A percentile compares a stretch with the other conserved stretches of the same genome.
Conservation (phyloP, 2,888 invertebrate genomes). For the Mactromeris polynyma region DNA sequence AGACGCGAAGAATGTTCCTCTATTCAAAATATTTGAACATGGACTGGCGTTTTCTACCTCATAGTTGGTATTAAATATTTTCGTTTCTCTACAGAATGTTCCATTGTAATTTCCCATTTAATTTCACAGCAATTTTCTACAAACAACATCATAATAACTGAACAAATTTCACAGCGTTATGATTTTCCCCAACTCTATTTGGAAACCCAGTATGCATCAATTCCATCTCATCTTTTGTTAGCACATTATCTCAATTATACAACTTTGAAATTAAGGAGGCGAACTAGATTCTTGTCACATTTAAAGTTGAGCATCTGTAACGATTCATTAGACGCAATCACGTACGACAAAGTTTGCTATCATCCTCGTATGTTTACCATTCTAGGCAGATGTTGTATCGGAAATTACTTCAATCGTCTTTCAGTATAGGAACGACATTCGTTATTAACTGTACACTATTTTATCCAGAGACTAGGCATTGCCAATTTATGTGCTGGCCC, state of each 20-base stretch:
- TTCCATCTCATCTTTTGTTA: too few relatives aligned
- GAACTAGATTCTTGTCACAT: background rate
- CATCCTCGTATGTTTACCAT: conserved; percentile 42
- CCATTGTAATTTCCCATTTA: too few relatives aligned
- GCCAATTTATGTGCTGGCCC: conserved; percentile 48
- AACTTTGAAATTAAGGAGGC: background rate
- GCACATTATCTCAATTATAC: background rate
- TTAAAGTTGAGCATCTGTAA: conserved; percentile 23
- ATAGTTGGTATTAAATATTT: too few relatives aligned
- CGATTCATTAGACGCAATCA: conserved; percentile 40
- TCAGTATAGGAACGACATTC: conserved; percentile 42
- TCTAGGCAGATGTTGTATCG: conserved; percentile 41
- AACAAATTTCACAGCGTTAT: too few relatives aligned
- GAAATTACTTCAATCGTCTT: conserved; percentile 53
- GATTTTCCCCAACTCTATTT: too few relatives aligned
- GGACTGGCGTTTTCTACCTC: too few relatives aligned
- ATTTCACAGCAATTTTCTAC: too few relatives aligned
- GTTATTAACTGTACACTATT: conserved; percentile 46
- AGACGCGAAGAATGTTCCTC: too few relatives aligned
- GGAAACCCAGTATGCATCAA: too few relatives aligned
- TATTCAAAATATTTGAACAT: too few relatives aligned
- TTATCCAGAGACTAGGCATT: conserved; percentile 19
- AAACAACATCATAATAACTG: too few relatives aligned
- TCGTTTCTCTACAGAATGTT: too few relatives aligned
- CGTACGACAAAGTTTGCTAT: conserved; percentile 34